These are phyloP conservation scores for Agraylea sexmaculata DNA, from an alignment of 1,140 invertebrate genomes.

Conservation along the genomic window DNA sequence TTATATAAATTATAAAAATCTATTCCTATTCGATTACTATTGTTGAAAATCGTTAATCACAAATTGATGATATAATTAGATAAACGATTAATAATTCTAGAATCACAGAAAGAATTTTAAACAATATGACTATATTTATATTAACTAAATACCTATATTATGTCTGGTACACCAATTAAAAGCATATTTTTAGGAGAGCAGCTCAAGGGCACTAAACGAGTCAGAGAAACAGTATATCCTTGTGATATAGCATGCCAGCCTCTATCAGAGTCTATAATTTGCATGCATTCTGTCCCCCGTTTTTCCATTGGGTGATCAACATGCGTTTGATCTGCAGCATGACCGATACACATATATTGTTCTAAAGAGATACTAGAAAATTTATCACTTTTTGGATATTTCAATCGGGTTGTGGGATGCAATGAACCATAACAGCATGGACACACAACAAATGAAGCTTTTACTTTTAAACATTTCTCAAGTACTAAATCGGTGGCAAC, in stretches of 20 bases:
- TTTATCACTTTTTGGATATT: slow-evolving; percentile 57
- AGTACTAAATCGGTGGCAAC: slow-evolving; percentile 88
- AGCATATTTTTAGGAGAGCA: slow-evolving; percentile 93
- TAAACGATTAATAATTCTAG: no score
- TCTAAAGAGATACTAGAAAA: slow-evolving; percentile 44
- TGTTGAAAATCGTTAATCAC: no score
- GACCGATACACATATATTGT: slow-evolving; percentile 70
- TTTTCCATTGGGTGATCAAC: slow-evolving; percentile 46
- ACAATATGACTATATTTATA: no score
- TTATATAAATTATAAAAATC: no score
- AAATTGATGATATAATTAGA: no score
- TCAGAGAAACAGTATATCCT: slow-evolving; percentile 64
- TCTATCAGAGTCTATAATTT: slow-evolving; percentile 77
- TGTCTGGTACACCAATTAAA: slow-evolving; percentile 59
- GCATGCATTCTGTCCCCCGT: slow-evolving; percentile 59
- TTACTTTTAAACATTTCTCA: slow-evolving; percentile 61
- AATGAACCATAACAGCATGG: slow-evolving; percentile 92
- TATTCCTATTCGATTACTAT: no score
- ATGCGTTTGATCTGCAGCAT: slow-evolving; percentile 83
- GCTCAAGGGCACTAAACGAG: slow-evolving; percentile 60
- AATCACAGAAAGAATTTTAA: no score
- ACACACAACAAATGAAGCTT: slow-evolving; percentile 78
- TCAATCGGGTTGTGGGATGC: slow-evolving; percentile 56
- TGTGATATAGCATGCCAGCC: slow-evolving; percentile 57
- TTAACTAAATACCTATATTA: no score